phyloP scores from a whole-genome alignment of 2,888 invertebrate species.

The Schrankia costaestrigalis region DNA sequence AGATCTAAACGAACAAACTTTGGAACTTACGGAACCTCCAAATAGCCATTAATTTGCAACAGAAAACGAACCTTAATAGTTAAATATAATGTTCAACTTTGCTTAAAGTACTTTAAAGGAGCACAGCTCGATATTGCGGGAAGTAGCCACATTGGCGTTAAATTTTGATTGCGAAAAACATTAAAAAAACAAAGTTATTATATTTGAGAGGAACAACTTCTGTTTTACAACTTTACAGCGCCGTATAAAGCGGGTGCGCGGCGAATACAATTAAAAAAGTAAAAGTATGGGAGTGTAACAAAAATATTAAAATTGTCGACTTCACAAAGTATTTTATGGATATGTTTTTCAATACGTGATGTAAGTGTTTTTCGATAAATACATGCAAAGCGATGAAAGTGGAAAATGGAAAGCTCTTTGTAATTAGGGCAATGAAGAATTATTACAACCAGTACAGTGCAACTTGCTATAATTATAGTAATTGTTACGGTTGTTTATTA shows the following conservation, averaged over 20 bases:
- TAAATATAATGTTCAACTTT: conserved; percentile 22
- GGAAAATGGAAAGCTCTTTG: no score
- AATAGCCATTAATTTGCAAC: background rate
- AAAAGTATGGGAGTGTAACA: conserved; percentile 15
- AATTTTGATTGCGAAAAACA: conserved; percentile 37
- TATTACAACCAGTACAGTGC: no score
- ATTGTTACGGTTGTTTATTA: no score
- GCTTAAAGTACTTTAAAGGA: conserved; percentile 7
- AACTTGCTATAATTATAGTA: no score
- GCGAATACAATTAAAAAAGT: conserved; percentile 29
- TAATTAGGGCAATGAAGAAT: no score
- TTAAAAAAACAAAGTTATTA: conserved; percentile 33
- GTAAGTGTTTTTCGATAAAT: background rate
- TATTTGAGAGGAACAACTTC: conserved; percentile 31
- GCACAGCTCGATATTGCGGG: conserved; percentile 25
- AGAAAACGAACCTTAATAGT: conserved; percentile 10
- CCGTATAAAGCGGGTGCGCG: conserved; percentile 31
- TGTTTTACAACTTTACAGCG: conserved; percentile 31
- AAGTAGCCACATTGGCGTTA: conserved; percentile 32
- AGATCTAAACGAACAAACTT: conserved; percentile 25
- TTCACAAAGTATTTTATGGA: background rate
- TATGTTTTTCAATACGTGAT: conserved; percentile 5
- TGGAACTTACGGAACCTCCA: conserved; percentile 12
- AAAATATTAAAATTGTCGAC: conserved; percentile 5
- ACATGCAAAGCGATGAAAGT: conserved; percentile 2